These are phyloP conservation scores for Tridacna crocea DNA, from an alignment of 2,888 invertebrate genomes.

Conservation along the genomic window DNA sequence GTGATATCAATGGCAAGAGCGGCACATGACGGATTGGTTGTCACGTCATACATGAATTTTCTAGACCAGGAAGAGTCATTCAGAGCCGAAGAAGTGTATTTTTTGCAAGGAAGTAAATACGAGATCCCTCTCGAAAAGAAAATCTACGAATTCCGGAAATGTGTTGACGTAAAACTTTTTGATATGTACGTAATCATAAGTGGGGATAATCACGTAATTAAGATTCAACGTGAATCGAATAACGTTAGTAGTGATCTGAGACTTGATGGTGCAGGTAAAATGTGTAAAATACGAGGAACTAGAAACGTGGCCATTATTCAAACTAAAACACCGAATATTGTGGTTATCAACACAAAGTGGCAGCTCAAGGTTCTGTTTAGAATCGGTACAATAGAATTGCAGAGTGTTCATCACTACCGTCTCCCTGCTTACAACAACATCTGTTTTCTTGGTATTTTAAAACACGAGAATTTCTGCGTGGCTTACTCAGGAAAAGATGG, in stretches of 20 bases:
- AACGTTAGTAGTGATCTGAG: background rate
- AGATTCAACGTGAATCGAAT: background rate
- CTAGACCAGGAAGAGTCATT: slow-evolving; percentile 3
- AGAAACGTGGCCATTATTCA: slow-evolving; percentile 7
- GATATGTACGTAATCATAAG: slow-evolving; percentile 9
- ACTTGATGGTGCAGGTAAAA: slow-evolving; percentile 14
- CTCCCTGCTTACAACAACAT: slow-evolving; percentile 15
- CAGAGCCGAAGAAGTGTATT: slow-evolving; percentile 11
- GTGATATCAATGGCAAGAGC: slow-evolving; percentile 10
- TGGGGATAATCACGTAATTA: slow-evolving; percentile 19
- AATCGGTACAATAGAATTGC: slow-evolving; percentile 10
- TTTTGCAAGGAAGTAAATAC: slow-evolving; percentile 13
- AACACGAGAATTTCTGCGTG: slow-evolving; percentile 20
- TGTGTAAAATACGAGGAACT: slow-evolving; percentile 17
- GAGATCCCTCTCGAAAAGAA: slow-evolving; percentile 1
- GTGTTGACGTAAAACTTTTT: slow-evolving; percentile 17
- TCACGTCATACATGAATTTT: slow-evolving; percentile 12
- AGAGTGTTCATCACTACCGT: slow-evolving; percentile 9
- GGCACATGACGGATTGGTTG: slow-evolving; percentile 1
- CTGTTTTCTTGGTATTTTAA: slow-evolving; percentile 12
- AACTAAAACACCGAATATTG: slow-evolving; percentile 1
- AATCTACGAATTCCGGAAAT: slow-evolving; percentile 21
- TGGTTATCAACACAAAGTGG: background rate
- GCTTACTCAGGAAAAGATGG: slow-evolving; percentile 12
- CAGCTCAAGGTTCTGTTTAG: background rate